Base-by-base conservation (phyloP, 2,888 invertebrate species). In the Agonum fuliginosum region DNA sequence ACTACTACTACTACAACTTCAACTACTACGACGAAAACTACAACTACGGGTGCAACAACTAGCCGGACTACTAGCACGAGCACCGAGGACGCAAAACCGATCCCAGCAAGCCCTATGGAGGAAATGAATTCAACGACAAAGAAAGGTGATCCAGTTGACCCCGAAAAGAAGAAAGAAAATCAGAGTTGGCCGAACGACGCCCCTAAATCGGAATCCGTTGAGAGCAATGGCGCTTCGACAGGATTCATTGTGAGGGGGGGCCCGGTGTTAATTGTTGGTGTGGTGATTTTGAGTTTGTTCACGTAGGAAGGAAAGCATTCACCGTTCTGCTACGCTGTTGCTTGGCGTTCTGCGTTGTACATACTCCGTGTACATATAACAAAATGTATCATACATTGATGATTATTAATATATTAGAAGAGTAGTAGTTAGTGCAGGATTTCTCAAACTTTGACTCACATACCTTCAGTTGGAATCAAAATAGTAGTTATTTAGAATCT, bases 1-100 rank as follows among this genome's bases (percentile, higher is more conserved):
- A 95, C 93, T 0, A 91, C 92, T 0, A 90, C 92, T 0, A 89
- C 90, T 0, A 89, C 90, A 0, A 88, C 89, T 0, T 89, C 89
- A 0, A 88, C 89, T 0, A 87, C 87, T 0, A 88, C 88, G 0
- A 86, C 86, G 0, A 89, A 88, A 2, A 91, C 91, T 0, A 91
- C 91, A 0, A 91, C 91, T 3, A 90, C 90, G 2, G 91, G 92
- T 1, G 90, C 90, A 10, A 89, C 90, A 4, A 90, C 90, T 1
- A 90, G 90, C 4, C 88, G 90, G 34, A 86, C 87, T 73, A 85
- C 88, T 8, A 88, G 90, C 3, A 85, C 87, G 24, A 88, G 88
- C 58, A 88, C 88, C 19, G 88, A 89, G 62, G 90, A 91, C 30
- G 86, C 87, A 0, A 86, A 86, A 76, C 88, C 89, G 10, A 82